Base-by-base conservation (phyloP, 2,113 vertebrate genomes). In the Chiloscyllium plagiosum region DNA sequence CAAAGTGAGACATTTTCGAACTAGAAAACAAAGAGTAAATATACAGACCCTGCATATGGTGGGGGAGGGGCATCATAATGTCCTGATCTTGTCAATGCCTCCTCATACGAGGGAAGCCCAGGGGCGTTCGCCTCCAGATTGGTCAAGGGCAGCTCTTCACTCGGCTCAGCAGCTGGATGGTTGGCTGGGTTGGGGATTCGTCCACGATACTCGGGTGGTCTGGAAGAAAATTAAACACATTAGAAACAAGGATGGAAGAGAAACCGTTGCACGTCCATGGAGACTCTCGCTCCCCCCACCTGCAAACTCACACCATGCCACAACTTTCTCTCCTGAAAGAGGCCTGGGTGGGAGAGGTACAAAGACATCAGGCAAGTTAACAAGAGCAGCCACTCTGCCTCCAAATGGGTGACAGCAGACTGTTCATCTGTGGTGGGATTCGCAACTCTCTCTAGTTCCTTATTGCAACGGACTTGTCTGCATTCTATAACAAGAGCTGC, bases 61-160 rank as follows among this genome's bases (percentile, higher is more conserved):
- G 98, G 98, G 0, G 98, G 98, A 0, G 98, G 98, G 3, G 98
- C 98, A 8, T 99, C 98, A 0, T 99, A 97, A 70, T 98, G 97
- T 0, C 98, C 98, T 0, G 98, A 97, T 94, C 96, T 96, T 56
- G 95, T 97, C 96, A 99, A 96, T 17, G 98, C 98, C 69, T 99
- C 98, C 5, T 97, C 98, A 96, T 99, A 99, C 70, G 98, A 98
- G 37, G 98, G 98, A 2, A 99, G 97, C 42, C 97, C 98, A 0
- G 98, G 98, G 2, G 97, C 97, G 7, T 22, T 95, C 5, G 96
- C 96, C 24, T 95, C 96, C 10, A 96, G 96, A 20, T 5, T 42
- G 6, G 95, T 95, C 19, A 97, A 93, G 29, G 96, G 96, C 33
- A 96, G 70, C 95, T 93, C 50, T 96, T 97, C 86, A 83, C 96